Evolutionary conservation across 2,113 vertebrate genomes (phyloP).

Genomic region (Aptenodytes forsteri): DNA sequence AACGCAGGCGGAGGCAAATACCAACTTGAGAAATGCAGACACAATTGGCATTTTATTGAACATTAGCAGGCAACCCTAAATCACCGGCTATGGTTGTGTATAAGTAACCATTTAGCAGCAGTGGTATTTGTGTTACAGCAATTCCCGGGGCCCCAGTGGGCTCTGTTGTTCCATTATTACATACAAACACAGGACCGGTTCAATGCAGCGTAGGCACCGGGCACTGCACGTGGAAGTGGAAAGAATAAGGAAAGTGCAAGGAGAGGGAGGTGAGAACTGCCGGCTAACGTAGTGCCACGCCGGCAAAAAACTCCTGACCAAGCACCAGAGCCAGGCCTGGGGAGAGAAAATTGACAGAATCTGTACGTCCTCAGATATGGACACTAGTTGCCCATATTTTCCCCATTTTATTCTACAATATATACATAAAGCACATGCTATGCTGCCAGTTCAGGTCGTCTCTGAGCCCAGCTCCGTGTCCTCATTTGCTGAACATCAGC

Average conservation of each 20-base stretch:
- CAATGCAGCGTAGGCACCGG: background rate
- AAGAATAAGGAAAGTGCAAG: background rate
- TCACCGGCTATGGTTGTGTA: background rate
- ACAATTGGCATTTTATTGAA: background rate
- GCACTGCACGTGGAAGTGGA: accelerated
- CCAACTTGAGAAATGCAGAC: background rate
- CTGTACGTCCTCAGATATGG: accelerated
- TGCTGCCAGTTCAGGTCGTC: background rate
- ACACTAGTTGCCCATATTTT: background rate
- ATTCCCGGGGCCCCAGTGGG: background rate
- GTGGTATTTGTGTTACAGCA: background rate
- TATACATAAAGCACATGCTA: accelerated
- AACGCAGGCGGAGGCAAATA: background rate
- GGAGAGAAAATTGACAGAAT: background rate
- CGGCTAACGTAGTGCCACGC: accelerated
- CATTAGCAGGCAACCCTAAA: background rate
- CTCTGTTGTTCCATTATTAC: accelerated
- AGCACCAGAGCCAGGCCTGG: too few relatives aligned
- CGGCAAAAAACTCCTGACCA: background rate
- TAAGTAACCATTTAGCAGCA: background rate
- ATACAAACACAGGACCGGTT: background rate
- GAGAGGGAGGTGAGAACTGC: background rate
- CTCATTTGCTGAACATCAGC: background rate
- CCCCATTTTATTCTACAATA: background rate
- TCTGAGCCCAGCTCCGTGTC: background rate